These are phyloP conservation scores for Amphiprion clarkii DNA, from an alignment of 2,797 vertebrate genomes.

Conservation along the genomic window DNA sequence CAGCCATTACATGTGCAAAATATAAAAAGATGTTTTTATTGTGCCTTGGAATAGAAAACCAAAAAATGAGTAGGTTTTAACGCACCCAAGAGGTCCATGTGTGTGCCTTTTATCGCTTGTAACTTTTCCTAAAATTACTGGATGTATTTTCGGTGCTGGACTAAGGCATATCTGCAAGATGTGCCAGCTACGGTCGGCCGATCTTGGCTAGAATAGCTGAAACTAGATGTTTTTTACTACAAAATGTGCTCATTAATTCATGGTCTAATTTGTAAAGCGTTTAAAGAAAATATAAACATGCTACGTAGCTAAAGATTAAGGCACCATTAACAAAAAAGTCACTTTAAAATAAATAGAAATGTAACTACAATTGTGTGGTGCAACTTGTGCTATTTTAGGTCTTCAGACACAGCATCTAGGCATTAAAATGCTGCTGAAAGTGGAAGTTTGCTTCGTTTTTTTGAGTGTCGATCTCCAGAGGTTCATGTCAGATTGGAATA, in stretches of 20 bases:
- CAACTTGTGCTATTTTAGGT: neutral
- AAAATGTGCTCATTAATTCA: slow-evolving; percentile 12
- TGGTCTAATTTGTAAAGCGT: neutral
- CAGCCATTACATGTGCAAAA: slow-evolving; percentile 57
- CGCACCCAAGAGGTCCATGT: slow-evolving; percentile 45
- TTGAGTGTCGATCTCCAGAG: neutral
- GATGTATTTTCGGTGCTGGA: slow-evolving; percentile 58
- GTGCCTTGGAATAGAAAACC: slow-evolving; percentile 67
- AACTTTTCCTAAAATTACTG: slow-evolving; percentile 64
- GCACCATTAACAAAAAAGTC: neutral
- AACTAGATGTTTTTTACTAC: slow-evolving; percentile 1
- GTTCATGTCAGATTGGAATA: slow-evolving; percentile 4
- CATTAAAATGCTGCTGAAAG: neutral
- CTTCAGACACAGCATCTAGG: neutral
- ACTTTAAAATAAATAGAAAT: slow-evolving; percentile 1
- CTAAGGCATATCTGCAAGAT: slow-evolving; percentile 48
- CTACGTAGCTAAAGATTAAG: neutral
- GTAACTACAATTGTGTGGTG: neutral
- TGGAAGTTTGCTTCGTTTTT: neutral
- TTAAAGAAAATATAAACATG: neutral
- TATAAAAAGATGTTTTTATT: slow-evolving; percentile 73
- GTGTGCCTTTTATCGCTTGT: slow-evolving; percentile 64
- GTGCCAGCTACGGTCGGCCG: slow-evolving; percentile 24
- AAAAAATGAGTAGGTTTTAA: slow-evolving; percentile 51
- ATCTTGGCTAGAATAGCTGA: slow-evolving; percentile 23